These are phyloP conservation scores for Drosophila colorata DNA, from an alignment of 2,888 invertebrate species.

Conservation along the genomic window DNA sequence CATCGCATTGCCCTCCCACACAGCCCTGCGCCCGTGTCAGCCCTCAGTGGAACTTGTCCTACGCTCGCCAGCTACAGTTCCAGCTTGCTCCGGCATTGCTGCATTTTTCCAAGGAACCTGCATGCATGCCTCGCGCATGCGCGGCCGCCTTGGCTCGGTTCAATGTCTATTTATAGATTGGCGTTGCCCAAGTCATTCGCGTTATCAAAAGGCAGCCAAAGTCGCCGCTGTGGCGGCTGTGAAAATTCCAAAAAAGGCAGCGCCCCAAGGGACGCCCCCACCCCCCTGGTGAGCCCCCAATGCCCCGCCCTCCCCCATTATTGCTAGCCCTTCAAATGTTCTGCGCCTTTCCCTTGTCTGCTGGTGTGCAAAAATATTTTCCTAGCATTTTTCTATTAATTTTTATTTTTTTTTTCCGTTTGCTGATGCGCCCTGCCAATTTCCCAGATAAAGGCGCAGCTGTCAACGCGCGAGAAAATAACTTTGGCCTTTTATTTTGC, in stretches of 20 bases:
- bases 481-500: constrained; percentile 37
- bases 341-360: constrained; percentile 10
- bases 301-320: background rate
- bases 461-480: constrained; percentile 59
- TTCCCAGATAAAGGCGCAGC: constrained; percentile 61
- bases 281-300: too few species aligned
- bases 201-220: constrained; percentile 58
- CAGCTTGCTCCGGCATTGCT: constrained; percentile 30
- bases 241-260: constrained; percentile 70
- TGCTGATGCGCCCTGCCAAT: constrained; percentile 50
- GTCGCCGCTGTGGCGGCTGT: constrained; percentile 65
- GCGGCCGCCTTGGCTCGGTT: constrained; percentile 33
- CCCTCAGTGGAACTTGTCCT: constrained; percentile 45
- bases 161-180: constrained; percentile 52
- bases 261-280: constrained; percentile 41
- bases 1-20: constrained; percentile 52
- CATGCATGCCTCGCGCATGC: constrained; percentile 54
- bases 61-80: constrained; percentile 6
- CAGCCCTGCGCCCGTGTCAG: constrained; percentile 52
- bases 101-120: constrained; percentile 78
- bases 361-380: constrained; percentile 53
- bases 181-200: constrained; percentile 52
- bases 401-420: background rate
- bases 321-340: constrained; percentile 7
- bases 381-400: constrained; percentile 53